A percentile compares a stretch with the other conserved stretches of the same genome.
Conservation (phyloP, 2,113 vertebrate species). For the Progne subis region DNA sequence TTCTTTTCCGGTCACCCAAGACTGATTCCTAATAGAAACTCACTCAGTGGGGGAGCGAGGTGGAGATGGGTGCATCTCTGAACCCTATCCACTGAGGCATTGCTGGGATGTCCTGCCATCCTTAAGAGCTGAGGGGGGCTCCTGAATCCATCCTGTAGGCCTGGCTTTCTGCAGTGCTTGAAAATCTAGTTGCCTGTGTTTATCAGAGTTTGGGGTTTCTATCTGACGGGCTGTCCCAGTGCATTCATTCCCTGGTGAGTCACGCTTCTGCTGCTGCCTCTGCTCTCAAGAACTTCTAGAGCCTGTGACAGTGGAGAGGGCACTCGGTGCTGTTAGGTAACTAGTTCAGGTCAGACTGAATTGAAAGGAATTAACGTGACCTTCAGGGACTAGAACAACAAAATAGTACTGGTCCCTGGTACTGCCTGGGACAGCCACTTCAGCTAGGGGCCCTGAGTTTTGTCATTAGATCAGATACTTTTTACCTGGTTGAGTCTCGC, state of each 20-base stretch:
- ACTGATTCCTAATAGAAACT: background rate
- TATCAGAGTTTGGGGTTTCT: background rate
- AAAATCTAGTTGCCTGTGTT: background rate
- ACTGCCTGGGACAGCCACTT: background rate
- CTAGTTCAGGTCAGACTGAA: background rate
- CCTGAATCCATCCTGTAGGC: background rate
- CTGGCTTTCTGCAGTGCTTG: background rate
- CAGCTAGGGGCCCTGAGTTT: background rate
- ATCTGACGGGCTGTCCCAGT: background rate
- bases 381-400: background rate
- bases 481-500: background rate
- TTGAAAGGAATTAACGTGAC: background rate
- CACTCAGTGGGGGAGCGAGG: background rate
- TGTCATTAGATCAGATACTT: background rate
- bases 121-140: background rate
- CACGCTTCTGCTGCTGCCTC: fast-evolving
- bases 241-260: fast-evolving
- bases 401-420: background rate
- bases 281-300: background rate
- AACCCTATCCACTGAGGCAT: background rate
- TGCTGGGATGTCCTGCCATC: background rate
- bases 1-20: background rate
- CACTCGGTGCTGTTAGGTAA: background rate
- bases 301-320: background rate
- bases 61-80: background rate